Evolutionary conservation across 2,113 vertebrate species (phyloP), one percentile per base, ranked within the genome.

Genomic region (Sakesphorus luctuosus): DNA sequence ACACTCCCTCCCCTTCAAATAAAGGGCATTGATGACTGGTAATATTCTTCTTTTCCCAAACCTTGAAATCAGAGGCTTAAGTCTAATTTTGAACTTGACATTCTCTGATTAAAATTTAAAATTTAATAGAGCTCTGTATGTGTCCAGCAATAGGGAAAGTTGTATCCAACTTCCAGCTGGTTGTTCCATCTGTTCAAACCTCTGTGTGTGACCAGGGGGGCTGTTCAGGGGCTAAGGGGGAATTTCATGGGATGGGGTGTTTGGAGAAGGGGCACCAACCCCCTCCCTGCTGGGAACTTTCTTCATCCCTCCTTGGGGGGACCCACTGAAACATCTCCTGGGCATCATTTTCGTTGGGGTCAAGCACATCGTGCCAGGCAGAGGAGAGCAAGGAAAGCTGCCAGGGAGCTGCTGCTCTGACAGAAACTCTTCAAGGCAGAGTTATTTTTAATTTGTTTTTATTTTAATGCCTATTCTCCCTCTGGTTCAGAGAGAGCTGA

Each of bases 21-120:
- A 69, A 91, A 96, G 69, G 73, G 19, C 89, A 38, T 66, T 50
- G 24, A 90, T 69, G 77, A 65, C 75, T 46, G 55, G 76, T 80
- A 89, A 84, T 44, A 38, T 74, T 66, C 31, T 50, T 87, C 62
- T 61, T 8, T 10, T 65, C 28, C 76, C 74, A 84, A 69, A 72
- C 40, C 69, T 92, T 75, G 53, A 89, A 81, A 92, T 67, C 49
- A 12, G 46, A 63, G 19, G 49, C 50, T 85, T 76, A 84, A 86
- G 55, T 84, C 35, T 47, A 65, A 79, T 83, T 69, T 83, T 82
- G 50, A 89, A 77, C 62, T 65, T 94, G 94, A 87, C 66, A 35
- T 92, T 79, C 66, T 76, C 84, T 76, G 90, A 96, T 97, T 93
- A 95, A 94, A 96, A 92, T 82, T 92, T 76, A 87, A 94, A 95